Percentiles rank a stretch among this genome's conserved stretches.
phyloP scores from a whole-genome alignment of 2,888 invertebrate species.

The Troglohyphantes excavatus region DNA sequence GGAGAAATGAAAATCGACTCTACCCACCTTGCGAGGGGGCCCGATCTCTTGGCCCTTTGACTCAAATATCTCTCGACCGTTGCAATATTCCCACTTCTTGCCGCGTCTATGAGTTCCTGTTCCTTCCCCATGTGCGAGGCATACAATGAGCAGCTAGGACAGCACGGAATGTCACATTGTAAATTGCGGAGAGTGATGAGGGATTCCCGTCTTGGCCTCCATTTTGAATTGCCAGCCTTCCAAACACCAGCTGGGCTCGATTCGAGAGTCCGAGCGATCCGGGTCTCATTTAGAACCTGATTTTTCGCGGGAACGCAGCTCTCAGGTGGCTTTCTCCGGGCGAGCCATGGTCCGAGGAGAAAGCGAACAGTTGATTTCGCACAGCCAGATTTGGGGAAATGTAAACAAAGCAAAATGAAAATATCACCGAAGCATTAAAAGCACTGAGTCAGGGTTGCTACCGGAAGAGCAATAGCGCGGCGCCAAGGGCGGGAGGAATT shows the following conservation, averaged over 20 bases:
- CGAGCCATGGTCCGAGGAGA: conserved; percentile 49
- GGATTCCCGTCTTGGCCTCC: conserved; percentile 55
- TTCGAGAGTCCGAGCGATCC: conserved; percentile 49
- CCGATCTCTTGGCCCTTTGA: conserved; percentile 79
- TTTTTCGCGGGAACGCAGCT: background rate
- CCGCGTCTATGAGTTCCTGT: conserved; percentile 97
- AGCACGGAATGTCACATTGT: conserved; percentile 67
- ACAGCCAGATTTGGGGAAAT: conserved; percentile 53
- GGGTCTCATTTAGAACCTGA: conserved; percentile 12
- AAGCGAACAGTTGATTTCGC: background rate
- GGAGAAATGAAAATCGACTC: conserved; percentile 81
- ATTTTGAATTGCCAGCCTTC: conserved; percentile 72
- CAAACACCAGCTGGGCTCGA: conserved; percentile 67
- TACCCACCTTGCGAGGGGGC: conserved; percentile 80
- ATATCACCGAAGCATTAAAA: conserved; percentile 62
- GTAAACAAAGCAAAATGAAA: conserved; percentile 69
- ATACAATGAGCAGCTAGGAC: conserved; percentile 37
- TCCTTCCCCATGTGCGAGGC: conserved; percentile 92
- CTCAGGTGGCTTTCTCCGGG: conserved; percentile 18
- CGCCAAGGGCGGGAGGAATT: conserved; percentile 29
- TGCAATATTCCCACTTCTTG: conserved; percentile 92
- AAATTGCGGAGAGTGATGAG: conserved; percentile 34
- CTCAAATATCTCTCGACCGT: conserved; percentile 82
- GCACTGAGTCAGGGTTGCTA: conserved; percentile 65
- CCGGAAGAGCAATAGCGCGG: conserved; percentile 14